Evolutionary conservation across 2,113 vertebrate species (phyloP).

Genomic region (Lathamus discolor): DNA sequence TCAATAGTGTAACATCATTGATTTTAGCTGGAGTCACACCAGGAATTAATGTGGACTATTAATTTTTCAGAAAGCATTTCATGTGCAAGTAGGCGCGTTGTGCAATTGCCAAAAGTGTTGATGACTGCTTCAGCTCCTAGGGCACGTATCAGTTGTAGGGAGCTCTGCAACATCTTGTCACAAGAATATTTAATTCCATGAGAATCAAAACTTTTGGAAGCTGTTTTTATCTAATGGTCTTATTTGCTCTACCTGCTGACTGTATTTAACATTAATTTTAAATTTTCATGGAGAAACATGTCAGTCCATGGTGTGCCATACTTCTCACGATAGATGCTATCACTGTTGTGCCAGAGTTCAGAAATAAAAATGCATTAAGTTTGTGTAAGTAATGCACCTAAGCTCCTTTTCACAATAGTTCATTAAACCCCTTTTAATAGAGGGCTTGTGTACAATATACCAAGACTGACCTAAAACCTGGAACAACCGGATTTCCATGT

Average conservation of each 20-base stretch:
- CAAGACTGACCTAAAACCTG: not conserved
- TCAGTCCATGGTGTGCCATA: fast-evolving
- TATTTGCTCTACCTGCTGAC: not conserved
- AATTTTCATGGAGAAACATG: not conserved
- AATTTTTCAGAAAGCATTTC: conserved; percentile 1
- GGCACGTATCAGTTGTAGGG: not conserved
- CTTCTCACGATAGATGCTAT: fast-evolving
- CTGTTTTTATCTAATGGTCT: not conserved
- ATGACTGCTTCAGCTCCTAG: not conserved
- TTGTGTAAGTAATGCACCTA: not conserved
- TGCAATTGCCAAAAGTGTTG: not conserved
- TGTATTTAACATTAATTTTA: not conserved
- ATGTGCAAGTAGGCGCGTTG: not conserved
- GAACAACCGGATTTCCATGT: not conserved
- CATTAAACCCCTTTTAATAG: not conserved
- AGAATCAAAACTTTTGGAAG: not conserved
- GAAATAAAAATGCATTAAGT: not conserved
- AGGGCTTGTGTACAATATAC: not conserved
- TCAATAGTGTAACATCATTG: not conserved
- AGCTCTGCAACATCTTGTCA: not conserved
- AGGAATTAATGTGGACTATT: not conserved
- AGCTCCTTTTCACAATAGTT: not conserved
- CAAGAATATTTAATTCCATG: not conserved
- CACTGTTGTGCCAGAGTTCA: not conserved
- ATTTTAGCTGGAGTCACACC: not conserved